These are phyloP conservation scores for Incurvaria masculella DNA, from an alignment of 2,888 invertebrate genomes.

Conservation along the genomic window DNA sequence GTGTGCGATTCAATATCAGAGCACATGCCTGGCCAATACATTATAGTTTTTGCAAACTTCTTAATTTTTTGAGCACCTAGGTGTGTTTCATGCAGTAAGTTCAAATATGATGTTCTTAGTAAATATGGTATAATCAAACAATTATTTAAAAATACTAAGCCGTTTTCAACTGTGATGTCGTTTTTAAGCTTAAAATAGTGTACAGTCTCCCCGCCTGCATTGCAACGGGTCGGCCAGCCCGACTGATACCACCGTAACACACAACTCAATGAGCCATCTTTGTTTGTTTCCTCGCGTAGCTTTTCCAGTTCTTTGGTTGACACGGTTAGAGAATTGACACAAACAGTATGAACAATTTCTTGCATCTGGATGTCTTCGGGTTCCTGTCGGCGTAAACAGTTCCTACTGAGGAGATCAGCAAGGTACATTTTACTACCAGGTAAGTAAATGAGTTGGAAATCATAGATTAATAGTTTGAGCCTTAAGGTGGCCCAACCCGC, in stretches of 20 bases:
- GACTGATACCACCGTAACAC: constrained; percentile 9
- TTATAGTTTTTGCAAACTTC: constrained; percentile 15
- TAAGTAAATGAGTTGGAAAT: constrained; percentile 15
- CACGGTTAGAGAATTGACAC: too few relatives aligned
- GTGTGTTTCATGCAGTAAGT: constrained; percentile 18
- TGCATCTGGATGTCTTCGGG: too few relatives aligned
- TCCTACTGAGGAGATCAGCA: constrained; percentile 10
- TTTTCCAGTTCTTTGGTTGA: constrained; percentile 9
- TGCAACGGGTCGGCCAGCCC: constrained; percentile 13
- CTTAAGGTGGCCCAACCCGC: too few relatives aligned
- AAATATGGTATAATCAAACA: constrained; percentile 15
- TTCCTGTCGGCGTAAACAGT: too few relatives aligned
- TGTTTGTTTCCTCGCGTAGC: constrained; percentile 11
- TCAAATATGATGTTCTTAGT: constrained; percentile 12
- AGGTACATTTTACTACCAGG: constrained; percentile 16
- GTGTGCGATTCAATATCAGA: constrained; percentile 15
- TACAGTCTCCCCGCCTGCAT: too few relatives aligned
- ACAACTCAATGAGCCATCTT: constrained; percentile 7
- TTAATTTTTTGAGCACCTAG: constrained; percentile 21
- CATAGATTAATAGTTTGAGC: constrained; percentile 16
- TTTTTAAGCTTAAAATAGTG: constrained; percentile 18
- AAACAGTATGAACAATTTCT: background rate
- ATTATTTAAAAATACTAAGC: constrained; percentile 16
- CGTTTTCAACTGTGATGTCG: constrained; percentile 16
- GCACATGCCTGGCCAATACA: constrained; percentile 19